A percentile compares a stretch with the other conserved stretches of the same genome.
These are phyloP conservation scores for Vulpes lagopus DNA, from an alignment of 2,113 vertebrate species.

Conservation along the genomic window DNA sequence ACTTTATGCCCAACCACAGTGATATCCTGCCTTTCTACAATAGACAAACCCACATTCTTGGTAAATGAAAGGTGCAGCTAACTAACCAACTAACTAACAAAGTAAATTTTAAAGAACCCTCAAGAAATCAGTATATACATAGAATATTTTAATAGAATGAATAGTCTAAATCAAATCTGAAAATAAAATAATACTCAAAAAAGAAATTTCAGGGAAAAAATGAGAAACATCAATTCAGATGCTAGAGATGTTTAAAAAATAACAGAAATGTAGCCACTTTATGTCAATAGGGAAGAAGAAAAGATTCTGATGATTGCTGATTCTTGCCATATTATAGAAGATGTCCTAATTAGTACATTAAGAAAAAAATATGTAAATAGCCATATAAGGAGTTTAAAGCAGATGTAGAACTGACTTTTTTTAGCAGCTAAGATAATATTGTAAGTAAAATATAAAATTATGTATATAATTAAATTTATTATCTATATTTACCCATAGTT, in stretches of 20 bases:
- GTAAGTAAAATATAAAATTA: not conserved
- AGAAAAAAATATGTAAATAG: not conserved
- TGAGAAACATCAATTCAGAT: not conserved
- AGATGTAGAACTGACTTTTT: not conserved
- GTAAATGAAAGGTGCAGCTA: not conserved
- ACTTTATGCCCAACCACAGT: too few species aligned
- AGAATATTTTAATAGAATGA: not conserved
- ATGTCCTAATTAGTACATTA: not conserved
- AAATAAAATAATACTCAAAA: not conserved
- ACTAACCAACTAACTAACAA: too few species aligned
- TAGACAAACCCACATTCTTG: too few species aligned
- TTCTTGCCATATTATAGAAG: not conserved
- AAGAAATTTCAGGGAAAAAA: not conserved
- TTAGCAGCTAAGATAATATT: not conserved
- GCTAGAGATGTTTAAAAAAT: not conserved
- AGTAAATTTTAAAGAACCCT: not conserved
- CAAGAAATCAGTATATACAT: not conserved
- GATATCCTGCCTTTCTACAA: not conserved
- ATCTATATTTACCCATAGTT: not conserved
- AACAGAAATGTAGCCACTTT: not conserved
- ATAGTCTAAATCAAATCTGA: not conserved
- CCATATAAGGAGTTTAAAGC: not conserved
- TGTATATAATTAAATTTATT: not conserved
- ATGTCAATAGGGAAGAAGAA: not conserved
- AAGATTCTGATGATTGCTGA: not conserved